These are phyloP conservation scores for Nomada goodeniana DNA, from an alignment of 2,888 invertebrate species.

Conservation along the genomic window DNA sequence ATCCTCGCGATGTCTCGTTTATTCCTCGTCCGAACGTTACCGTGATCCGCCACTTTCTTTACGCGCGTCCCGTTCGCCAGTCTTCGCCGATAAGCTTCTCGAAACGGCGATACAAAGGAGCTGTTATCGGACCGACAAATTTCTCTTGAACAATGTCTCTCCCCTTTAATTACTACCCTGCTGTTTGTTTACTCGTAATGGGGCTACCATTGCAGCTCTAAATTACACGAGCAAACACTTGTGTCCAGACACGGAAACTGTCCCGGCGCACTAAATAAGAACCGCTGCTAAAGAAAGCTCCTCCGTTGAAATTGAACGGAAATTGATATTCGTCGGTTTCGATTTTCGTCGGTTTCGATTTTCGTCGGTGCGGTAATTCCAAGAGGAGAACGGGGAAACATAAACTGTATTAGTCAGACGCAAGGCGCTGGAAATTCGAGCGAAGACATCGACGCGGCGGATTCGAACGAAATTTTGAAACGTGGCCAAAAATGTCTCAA, in stretches of 20 bases:
- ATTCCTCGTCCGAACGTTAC: slow-evolving; percentile 4
- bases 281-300: too few relatives aligned
- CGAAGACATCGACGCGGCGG: slow-evolving; percentile 34
- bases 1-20: slow-evolving; percentile 10
- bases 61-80: background rate
- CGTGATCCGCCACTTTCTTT: background rate
- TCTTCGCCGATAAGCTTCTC: background rate
- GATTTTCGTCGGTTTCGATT: background rate
- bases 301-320: too few relatives aligned
- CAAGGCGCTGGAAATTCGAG: slow-evolving; percentile 38
- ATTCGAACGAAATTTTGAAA: slow-evolving; percentile 42
- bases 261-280: too few relatives aligned
- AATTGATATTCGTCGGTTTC: too few relatives aligned
- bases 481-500: slow-evolving; percentile 43
- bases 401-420: slow-evolving; percentile 44
- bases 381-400: background rate
- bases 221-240: too few relatives aligned
- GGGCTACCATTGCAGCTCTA: too few relatives aligned
- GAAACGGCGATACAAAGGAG: too few relatives aligned
- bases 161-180: too few relatives aligned
- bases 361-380: background rate
- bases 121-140: background rate
- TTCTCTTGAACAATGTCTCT: background rate
- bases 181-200: too few relatives aligned
- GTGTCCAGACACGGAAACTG: too few relatives aligned